Evolutionary conservation across 2,888 invertebrate genomes (phyloP).

Genomic region (Trichogramma dendrolimi): DNA sequence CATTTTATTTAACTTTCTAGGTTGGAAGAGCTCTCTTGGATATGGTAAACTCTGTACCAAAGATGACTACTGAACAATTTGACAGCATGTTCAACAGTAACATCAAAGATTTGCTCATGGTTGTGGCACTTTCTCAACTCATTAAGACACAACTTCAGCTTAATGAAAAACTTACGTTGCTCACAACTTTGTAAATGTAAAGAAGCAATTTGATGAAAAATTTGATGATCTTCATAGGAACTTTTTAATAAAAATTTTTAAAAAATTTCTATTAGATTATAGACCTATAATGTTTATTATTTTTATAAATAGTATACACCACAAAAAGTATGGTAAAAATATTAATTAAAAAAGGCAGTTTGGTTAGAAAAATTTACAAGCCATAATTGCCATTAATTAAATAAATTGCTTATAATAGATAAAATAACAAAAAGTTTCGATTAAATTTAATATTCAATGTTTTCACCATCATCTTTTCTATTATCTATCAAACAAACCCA

Average conservation of each 20-base stretch:
- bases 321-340: constrained; percentile 4
- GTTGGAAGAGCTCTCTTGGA: constrained; percentile 85
- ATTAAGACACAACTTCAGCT: constrained; percentile 94
- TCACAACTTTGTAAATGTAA: constrained; percentile 63
- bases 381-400: neutral
- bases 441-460: constrained; percentile 20
- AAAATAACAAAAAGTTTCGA: constrained; percentile 1
- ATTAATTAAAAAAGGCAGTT: constrained; percentile 12
- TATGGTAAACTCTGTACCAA: constrained; percentile 86
- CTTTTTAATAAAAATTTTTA: neutral
- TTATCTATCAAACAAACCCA: constrained; percentile 72
- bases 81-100: constrained; percentile 93
- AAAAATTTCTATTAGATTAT: neutral
- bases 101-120: constrained; percentile 96
- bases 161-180: constrained; percentile 89
- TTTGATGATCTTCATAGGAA: too few species aligned
- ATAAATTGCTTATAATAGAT: neutral
- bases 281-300: constrained; percentile 24
- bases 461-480: constrained; percentile 32
- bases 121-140: constrained; percentile 89
- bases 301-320: constrained; percentile 12
- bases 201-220: neutral
- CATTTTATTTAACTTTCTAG: constrained; percentile 30
- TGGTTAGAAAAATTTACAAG: neutral
- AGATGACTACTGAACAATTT: constrained; percentile 85